Percentiles rank a stretch among this genome's conserved stretches.
Evolutionary conservation across 2,888 invertebrate genomes (phyloP).

Genomic region (Dolomedes plantarius): DNA sequence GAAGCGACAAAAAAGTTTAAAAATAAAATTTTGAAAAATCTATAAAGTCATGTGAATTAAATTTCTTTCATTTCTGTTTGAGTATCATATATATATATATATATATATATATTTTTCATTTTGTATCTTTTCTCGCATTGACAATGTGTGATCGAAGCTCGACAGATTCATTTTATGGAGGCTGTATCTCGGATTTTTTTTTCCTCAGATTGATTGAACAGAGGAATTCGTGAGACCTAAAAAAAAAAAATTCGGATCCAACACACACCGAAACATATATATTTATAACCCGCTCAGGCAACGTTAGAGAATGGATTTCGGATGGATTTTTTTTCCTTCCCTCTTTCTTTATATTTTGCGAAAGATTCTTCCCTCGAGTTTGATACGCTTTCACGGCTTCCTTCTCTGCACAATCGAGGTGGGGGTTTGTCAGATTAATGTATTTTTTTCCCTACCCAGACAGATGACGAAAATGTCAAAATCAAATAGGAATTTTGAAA

Average conservation of each 20-base stretch:
- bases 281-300: neutral
- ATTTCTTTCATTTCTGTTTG: neutral
- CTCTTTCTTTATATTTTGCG: neutral
- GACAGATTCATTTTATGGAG: constrained; percentile 1
- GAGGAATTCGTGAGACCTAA: neutral
- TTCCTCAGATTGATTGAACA: neutral
- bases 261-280: neutral
- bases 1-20: neutral
- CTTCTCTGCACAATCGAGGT: neutral
- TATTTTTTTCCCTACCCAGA: neutral
- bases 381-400: neutral
- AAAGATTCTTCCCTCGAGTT: neutral
- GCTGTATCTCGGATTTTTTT: neutral
- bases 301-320: neutral
- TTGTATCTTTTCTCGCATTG: neutral
- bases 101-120: neutral
- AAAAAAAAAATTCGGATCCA: neutral
- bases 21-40: neutral
- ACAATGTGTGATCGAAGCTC: neutral
- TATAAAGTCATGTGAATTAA: neutral
- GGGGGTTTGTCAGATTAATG: constrained; percentile 14
- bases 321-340: neutral
- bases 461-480: constrained; percentile 2
- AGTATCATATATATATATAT: too few species aligned
- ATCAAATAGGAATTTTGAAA: constrained; percentile 13